phyloP scores from a whole-genome alignment of 1,140 invertebrate genomes.

The Danaus plexippus region DNA sequence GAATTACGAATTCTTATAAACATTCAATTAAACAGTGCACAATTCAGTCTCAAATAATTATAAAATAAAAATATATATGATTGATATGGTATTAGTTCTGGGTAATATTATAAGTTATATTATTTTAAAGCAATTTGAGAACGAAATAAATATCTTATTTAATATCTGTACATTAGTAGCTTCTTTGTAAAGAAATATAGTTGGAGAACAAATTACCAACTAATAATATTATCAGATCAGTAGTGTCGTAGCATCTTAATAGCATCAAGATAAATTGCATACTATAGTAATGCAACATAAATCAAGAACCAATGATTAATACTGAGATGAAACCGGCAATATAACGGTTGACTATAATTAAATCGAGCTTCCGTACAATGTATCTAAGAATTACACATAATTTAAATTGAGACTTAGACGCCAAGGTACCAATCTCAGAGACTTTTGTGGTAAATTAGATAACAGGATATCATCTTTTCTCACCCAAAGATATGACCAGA shows the following conservation, averaged over 20 bases:
- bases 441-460: slow-evolving; percentile 15
- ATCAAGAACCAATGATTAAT: slow-evolving; percentile 60
- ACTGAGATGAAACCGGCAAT: slow-evolving; percentile 50
- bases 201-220: neutral
- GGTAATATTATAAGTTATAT: slow-evolving; percentile 3
- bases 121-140: too few species aligned
- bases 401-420: slow-evolving; percentile 34
- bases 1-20: slow-evolving; percentile 9
- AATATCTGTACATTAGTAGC: too few species aligned
- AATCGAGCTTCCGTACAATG: slow-evolving; percentile 54
- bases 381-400: slow-evolving; percentile 28
- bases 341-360: slow-evolving; percentile 62
- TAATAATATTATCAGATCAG: slow-evolving; percentile 9
- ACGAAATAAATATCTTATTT: too few species aligned
- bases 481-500: too few species aligned
- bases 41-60: neutral
- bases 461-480: slow-evolving; percentile 7
- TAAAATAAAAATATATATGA: neutral
- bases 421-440: slow-evolving; percentile 19
- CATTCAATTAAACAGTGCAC: neutral
- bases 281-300: slow-evolving; percentile 55
- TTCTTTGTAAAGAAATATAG: too few species aligned
- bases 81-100: neutral
- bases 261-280: slow-evolving; percentile 45
- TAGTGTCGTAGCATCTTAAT: slow-evolving; percentile 40